Evolutionary conservation across 2,888 invertebrate species (phyloP), one percentile per base, ranked within the genome.

Genomic region (Diplolepis rosae): DNA sequence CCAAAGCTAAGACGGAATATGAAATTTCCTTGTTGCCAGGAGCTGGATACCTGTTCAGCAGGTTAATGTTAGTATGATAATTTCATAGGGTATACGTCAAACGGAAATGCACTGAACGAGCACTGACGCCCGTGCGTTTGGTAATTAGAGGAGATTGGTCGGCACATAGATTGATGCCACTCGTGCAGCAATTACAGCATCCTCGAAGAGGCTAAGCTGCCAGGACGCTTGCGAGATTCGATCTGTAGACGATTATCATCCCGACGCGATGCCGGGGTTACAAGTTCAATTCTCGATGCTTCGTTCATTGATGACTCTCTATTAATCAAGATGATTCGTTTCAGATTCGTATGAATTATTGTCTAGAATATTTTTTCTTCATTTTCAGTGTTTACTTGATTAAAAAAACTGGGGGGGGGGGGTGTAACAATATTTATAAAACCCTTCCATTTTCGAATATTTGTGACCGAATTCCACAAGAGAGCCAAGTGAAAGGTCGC

Each of bases 141-240:
- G 74, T 76, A 79, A 79, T 77, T 77, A 77, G 77, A 72, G 54
- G 72, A 76, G 74, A 76, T 75, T 76, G 75, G 73, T 73, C 72
- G 48, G 69, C 39, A 39, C 35, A 39, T 35, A 13, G 24, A 30
- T 28, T n/a, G 24, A 30, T 28, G 27, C 52, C 51, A 52, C 27
- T n/a, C 51, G 51, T 27, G 51, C 51, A 27, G 27, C 13, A 52
- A 27, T 27, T 27, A 28, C 51, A 27, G 27, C 13, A 52, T 28
- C 28, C 13, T 24, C 13, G 13, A 56, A 35, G 11, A 22, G 22
- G 35, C 22, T 56, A 35, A 56, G 56, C 35, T 22, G 22, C 22
- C 22, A 22, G 35, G 56, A 50, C 50, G 22, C 50, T 50, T 22
- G 50, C 22, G 50, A 50, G 50, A 50, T 45, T 45, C 45, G 15